Evolutionary conservation across 2,888 invertebrate species (phyloP).

Genomic region (Tinea trinotella): DNA sequence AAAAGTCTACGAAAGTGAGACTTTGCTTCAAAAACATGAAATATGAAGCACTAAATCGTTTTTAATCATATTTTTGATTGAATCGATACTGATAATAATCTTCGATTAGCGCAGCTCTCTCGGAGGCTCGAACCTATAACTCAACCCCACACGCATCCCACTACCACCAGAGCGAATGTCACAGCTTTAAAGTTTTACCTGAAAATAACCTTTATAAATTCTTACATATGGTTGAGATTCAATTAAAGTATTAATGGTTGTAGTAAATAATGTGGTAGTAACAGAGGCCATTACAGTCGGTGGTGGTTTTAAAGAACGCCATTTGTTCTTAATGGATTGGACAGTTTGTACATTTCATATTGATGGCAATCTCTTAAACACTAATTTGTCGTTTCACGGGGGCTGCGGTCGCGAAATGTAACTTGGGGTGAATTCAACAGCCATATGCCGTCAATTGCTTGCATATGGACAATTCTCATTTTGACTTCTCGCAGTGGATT

Average conservation of each 20-base stretch:
- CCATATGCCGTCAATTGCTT: slow-evolving; percentile 56
- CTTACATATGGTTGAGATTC: neutral
- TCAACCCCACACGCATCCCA: slow-evolving; percentile 16
- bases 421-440: slow-evolving; percentile 27
- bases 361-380: slow-evolving; percentile 65
- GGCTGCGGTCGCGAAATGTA: slow-evolving; percentile 27
- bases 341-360: slow-evolving; percentile 40
- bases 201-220: neutral
- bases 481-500: neutral
- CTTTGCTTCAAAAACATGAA: slow-evolving; percentile 23
- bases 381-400: slow-evolving; percentile 48
- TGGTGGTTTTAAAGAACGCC: slow-evolving; percentile 44
- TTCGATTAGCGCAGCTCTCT: slow-evolving; percentile 41
- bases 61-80: slow-evolving; percentile 61
- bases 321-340: slow-evolving; percentile 64
- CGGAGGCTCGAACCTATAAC: slow-evolving; percentile 15
- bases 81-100: slow-evolving; percentile 54
- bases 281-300: slow-evolving; percentile 17
- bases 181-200: neutral
- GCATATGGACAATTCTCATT: slow-evolving; percentile 21
- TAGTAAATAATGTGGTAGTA: neutral
- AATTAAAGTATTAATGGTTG: neutral
- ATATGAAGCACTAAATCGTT: slow-evolving; percentile 39
- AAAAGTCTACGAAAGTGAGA: slow-evolving; percentile 6
- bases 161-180: neutral